These are phyloP conservation scores for Perognathus longimembris DNA, from an alignment of 2,113 vertebrate genomes.

Conservation along the genomic window DNA sequence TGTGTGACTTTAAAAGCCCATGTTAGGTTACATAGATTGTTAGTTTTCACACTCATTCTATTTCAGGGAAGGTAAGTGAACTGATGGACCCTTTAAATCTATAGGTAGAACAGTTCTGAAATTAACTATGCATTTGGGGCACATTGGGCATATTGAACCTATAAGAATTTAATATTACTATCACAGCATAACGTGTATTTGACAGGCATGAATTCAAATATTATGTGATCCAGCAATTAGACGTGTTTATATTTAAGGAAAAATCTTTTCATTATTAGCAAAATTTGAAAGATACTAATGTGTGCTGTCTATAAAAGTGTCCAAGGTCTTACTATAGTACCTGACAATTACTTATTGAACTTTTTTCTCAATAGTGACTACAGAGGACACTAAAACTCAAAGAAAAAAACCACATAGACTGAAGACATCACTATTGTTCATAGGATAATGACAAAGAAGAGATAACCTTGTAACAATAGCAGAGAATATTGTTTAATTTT, in stretches of 20 bases:
- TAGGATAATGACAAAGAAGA: background rate
- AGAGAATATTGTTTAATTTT: background rate
- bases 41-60: background rate
- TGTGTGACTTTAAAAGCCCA: background rate
- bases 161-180: background rate
- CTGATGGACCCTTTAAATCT: background rate
- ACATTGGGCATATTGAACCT: background rate
- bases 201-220: background rate
- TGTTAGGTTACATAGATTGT: background rate
- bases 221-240: background rate
- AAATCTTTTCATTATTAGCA: background rate
- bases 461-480: background rate
- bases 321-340: background rate
- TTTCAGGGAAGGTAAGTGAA: conserved; percentile 27
- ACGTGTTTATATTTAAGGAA: background rate
- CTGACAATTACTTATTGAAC: background rate
- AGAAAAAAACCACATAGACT: background rate
- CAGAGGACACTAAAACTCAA: background rate
- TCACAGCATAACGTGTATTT: background rate
- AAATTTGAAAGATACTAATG: background rate
- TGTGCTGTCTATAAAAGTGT: background rate
- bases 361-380: background rate
- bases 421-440: background rate
- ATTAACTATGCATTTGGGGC: background rate
- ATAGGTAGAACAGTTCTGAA: background rate